Percentiles rank a stretch among this genome's conserved stretches.
Evolutionary conservation across 2,113 vertebrate genomes (phyloP).

Genomic region (Poicephalus meyeri): DNA sequence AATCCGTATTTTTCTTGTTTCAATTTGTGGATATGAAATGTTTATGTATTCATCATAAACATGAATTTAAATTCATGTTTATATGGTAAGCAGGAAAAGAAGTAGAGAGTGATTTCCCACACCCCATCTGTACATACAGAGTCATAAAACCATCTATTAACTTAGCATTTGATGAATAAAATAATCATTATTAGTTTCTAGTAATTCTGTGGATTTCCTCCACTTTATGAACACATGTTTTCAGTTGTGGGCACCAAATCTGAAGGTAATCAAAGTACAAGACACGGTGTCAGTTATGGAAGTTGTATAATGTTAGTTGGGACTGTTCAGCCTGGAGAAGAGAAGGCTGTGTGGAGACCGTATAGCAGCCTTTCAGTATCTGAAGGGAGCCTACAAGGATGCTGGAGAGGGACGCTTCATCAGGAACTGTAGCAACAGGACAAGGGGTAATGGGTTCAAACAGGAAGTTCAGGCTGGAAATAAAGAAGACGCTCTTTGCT

Average conservation of each 20-base stretch:
- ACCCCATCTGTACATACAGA: rapidly evolving
- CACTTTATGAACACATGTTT: background rate
- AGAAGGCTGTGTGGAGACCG: background rate
- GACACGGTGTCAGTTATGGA: background rate
- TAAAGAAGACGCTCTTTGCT: background rate
- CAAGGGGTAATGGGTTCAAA: background rate
- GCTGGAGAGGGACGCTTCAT: background rate
- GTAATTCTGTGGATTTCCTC: background rate
- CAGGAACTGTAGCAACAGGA: background rate
- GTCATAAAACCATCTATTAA: background rate
- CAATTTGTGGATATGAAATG: background rate
- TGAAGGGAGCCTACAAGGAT: background rate
- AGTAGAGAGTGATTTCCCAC: background rate
- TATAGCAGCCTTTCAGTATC: background rate
- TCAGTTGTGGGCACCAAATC: background rate
- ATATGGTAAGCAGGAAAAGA: background rate
- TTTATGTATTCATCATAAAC: background rate
- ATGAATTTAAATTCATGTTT: background rate
- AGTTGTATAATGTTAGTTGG: background rate
- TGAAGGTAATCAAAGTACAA: background rate
- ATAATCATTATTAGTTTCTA: background rate
- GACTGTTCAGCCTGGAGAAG: background rate
- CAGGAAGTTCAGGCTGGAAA: background rate
- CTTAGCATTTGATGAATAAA: background rate
- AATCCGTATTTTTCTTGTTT: background rate